phyloP scores from a whole-genome alignment of 2,113 vertebrate genomes.

The Osmerus eperlanus region DNA sequence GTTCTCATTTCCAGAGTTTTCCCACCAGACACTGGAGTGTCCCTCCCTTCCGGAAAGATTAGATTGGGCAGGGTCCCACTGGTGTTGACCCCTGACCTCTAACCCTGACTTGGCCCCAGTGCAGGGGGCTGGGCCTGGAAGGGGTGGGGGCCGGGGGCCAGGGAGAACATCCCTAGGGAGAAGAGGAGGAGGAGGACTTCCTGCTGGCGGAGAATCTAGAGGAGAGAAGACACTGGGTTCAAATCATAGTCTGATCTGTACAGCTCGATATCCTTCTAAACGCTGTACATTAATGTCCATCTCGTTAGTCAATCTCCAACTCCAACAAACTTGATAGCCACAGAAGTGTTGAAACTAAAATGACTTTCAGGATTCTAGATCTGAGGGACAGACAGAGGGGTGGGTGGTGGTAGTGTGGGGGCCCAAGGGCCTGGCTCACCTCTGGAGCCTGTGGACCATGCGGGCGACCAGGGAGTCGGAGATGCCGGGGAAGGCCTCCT shows the following conservation, averaged over 20 bases:
- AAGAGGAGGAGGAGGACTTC: conserved; percentile 77
- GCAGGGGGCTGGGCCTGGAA: conserved; percentile 46
- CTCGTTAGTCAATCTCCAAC: too few species aligned
- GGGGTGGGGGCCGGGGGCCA: conserved; percentile 44
- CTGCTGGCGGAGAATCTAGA: conserved; percentile 86
- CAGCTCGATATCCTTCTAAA: too few species aligned
- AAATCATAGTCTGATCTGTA: background rate
- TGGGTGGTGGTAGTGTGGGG: background rate
- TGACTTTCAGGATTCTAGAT: background rate
- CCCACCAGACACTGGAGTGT: background rate
- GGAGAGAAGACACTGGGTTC: background rate
- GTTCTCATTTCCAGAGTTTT: background rate
- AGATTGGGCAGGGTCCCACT: conserved; percentile 37
- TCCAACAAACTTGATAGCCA: too few species aligned
- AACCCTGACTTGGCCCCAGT: conserved; percentile 39
- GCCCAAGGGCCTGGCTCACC: conserved; percentile 67
- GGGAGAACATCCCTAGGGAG: conserved; percentile 73
- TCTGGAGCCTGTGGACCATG: conserved; percentile 90
- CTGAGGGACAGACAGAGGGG: background rate
- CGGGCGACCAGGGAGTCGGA: conserved; percentile 90
- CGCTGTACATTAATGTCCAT: too few species aligned
- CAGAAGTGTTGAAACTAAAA: too few species aligned
- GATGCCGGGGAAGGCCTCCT: conserved; percentile 90
- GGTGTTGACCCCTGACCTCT: conserved; percentile 47
- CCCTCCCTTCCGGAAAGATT: too few species aligned